Evolutionary conservation across 2,888 invertebrate genomes (phyloP).

Genomic region (Merodon equestris): DNA sequence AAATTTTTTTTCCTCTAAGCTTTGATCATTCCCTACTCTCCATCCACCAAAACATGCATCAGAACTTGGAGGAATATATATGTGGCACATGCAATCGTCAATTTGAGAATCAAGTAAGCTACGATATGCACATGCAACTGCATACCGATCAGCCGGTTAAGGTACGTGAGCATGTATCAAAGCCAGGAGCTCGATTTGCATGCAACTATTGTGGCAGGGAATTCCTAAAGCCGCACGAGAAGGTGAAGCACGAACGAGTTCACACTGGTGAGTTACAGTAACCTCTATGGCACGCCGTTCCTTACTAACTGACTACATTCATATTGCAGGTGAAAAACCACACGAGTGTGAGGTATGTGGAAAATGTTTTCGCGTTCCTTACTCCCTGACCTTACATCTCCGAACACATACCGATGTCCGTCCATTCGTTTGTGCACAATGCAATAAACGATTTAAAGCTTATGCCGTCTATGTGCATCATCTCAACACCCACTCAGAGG

Average conservation of each 20-base stretch:
- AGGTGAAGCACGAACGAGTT: slow-evolving; percentile 91
- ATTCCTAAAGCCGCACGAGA: slow-evolving; percentile 88
- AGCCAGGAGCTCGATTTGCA: slow-evolving; percentile 80
- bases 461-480: slow-evolving; percentile 90
- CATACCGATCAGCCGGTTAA: slow-evolving; percentile 78
- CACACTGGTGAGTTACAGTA: slow-evolving; percentile 82
- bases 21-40: slow-evolving; percentile 75
- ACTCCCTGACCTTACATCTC: slow-evolving; percentile 89
- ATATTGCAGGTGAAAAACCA: slow-evolving; percentile 83
- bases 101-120: slow-evolving; percentile 83
- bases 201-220: slow-evolving; percentile 86
- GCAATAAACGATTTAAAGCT: slow-evolving; percentile 87
- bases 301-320: slow-evolving; percentile 7
- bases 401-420: slow-evolving; percentile 88
- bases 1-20: slow-evolving; percentile 65
- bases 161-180: slow-evolving; percentile 37
- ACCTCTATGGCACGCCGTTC: background rate
- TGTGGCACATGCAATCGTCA: slow-evolving; percentile 87
- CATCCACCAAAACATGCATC: slow-evolving; percentile 85
- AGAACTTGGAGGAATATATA: slow-evolving; percentile 80
- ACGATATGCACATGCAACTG: slow-evolving; percentile 87
- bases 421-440: slow-evolving; percentile 87
- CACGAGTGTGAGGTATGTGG: slow-evolving; percentile 89
- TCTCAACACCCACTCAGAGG: slow-evolving; percentile 86
- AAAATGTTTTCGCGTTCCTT: slow-evolving; percentile 88